Evolutionary conservation across 2,113 vertebrate genomes (phyloP).

Genomic region (Macrotus californicus): DNA sequence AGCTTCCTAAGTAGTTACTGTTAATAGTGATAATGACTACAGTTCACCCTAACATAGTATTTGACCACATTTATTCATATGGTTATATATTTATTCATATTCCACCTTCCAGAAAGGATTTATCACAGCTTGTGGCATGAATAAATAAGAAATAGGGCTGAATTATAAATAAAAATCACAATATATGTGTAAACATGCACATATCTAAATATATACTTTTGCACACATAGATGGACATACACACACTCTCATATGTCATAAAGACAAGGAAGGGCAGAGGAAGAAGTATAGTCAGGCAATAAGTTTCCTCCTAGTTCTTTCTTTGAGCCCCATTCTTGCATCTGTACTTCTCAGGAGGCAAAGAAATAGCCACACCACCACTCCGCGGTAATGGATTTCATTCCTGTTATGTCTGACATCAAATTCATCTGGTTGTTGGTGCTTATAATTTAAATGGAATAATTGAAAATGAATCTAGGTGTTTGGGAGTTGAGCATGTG

Average conservation of each 20-base stretch:
- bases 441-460: not conserved
- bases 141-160: not conserved
- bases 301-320: not conserved
- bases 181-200: not conserved
- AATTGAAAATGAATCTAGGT: slow-evolving; percentile 23
- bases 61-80: not conserved
- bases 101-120: not conserved
- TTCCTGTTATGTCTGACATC: not conserved
- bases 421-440: not conserved
- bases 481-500: not conserved
- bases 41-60: not conserved
- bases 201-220: not conserved
- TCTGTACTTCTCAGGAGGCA: not conserved
- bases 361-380: not conserved
- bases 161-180: not conserved
- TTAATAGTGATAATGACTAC: not conserved
- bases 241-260: not conserved
- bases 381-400: not conserved
- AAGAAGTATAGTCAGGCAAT: not conserved
- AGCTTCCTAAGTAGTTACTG: not conserved
- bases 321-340: not conserved
- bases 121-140: not conserved
- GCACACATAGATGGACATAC: not conserved
- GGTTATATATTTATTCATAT: not conserved
- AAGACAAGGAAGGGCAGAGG: not conserved